A percentile compares a stretch with the other conserved stretches of the same genome.
These are phyloP conservation scores for Halictus quadricinctus DNA, from an alignment of 2,888 invertebrate species.

Conservation along the genomic window DNA sequence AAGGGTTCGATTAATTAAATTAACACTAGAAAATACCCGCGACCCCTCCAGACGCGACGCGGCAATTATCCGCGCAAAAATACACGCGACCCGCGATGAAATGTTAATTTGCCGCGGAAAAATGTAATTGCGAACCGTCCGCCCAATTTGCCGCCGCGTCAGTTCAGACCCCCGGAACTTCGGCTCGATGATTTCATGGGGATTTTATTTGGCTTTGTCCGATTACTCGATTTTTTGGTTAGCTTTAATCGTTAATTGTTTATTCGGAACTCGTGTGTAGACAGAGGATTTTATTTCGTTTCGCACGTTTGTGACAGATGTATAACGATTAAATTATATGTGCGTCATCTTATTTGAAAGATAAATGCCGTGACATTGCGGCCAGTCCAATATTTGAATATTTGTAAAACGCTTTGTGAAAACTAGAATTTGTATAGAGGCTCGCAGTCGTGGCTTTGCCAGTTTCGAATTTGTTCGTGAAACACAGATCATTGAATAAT, in stretches of 20 bases:
- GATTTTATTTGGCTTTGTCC: not conserved
- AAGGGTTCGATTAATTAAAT: slow-evolving; percentile 61
- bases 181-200: not conserved
- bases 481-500: not conserved
- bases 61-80: not conserved
- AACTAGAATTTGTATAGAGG: not conserved
- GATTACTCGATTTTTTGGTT: not conserved
- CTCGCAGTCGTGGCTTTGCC: not conserved
- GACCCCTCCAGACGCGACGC: not conserved
- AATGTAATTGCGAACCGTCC: not conserved
- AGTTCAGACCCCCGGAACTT: not conserved
- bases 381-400: not conserved
- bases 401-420: not conserved
- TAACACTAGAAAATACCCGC: slow-evolving; percentile 19
- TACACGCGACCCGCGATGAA: not conserved
- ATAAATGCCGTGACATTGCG: not conserved
- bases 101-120: not conserved
- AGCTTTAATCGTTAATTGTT: not conserved
- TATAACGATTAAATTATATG: not conserved
- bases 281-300: not conserved
- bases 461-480: not conserved
- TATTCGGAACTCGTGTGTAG: not conserved
- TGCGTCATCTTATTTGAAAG: not conserved
- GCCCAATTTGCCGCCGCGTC: not conserved
- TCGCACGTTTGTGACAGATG: not conserved